Evolutionary conservation across 2,888 invertebrate species (phyloP).

Genomic region (Lysandra coridon): DNA sequence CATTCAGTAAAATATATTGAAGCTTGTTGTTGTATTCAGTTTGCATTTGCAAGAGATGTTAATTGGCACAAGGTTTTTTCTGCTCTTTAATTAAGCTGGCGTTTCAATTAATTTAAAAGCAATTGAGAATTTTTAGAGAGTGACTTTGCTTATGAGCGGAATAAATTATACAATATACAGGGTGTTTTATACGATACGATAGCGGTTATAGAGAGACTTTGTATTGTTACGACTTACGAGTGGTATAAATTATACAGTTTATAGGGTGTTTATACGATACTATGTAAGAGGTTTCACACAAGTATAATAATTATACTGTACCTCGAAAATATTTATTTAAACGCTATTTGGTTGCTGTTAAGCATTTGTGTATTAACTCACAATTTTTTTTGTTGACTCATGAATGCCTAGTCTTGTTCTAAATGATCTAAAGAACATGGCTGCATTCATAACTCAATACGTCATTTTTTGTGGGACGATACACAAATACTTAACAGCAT

Average conservation of each 20-base stretch:
- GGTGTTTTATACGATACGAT: not conserved
- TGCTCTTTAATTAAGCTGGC: not conserved
- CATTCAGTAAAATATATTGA: not conserved
- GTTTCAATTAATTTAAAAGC: not conserved
- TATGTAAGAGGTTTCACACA: too few species aligned
- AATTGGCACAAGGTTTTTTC: slow-evolving; percentile 4
- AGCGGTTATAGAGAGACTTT: not conserved
- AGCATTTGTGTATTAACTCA: too few species aligned
- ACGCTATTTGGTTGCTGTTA: too few species aligned
- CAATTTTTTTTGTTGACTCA: too few species aligned
- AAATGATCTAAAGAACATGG: too few species aligned
- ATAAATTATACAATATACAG: not conserved
- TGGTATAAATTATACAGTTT: not conserved
- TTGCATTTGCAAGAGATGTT: not conserved
- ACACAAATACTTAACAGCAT: too few species aligned
- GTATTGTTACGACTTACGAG: not conserved
- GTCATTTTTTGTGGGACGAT: too few species aligned
- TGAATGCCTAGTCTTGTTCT: too few species aligned
- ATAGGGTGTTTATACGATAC: too few species aligned
- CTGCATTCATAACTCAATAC: too few species aligned
- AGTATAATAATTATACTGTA: too few species aligned
- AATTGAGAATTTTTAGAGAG: not conserved
- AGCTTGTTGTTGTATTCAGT: not conserved
- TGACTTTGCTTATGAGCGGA: not conserved
- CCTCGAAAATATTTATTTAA: too few species aligned